Evolutionary conservation across 2,888 invertebrate genomes (phyloP).

Genomic region (Lasius fuliginosus): DNA sequence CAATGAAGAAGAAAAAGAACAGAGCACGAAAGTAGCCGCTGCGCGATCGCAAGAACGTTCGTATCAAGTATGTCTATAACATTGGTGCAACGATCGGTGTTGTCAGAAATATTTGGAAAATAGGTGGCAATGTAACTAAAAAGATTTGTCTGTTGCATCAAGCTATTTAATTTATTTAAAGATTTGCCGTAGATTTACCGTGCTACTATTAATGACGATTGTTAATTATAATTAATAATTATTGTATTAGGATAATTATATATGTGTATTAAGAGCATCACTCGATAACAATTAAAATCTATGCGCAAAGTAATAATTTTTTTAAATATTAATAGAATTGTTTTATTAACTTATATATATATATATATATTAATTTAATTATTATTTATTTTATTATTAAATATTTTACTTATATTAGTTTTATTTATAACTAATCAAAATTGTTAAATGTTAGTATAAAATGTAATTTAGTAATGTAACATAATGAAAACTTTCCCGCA

Average conservation of each 20-base stretch:
- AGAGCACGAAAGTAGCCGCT: neutral
- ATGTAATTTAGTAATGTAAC: neutral
- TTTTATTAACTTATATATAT: neutral
- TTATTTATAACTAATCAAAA: slow-evolving; percentile 1
- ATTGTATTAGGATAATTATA: neutral
- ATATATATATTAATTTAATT: neutral
- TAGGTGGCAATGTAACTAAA: neutral
- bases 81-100: neutral
- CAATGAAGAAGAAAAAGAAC: neutral
- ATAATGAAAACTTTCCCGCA: neutral
- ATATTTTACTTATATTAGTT: neutral
- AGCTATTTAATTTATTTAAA: slow-evolving; percentile 1
- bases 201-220: neutral
- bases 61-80: slow-evolving; percentile 4
- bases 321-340: neutral
- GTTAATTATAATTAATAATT: slow-evolving; percentile 3
- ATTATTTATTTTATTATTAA: neutral
- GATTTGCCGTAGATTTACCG: neutral
- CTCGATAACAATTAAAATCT: neutral
- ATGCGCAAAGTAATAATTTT: neutral
- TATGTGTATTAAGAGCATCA: neutral
- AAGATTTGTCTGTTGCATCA: neutral
- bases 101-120: slow-evolving; percentile 20
- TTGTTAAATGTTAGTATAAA: neutral
- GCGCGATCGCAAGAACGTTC: slow-evolving; percentile 10